These are phyloP conservation scores for Sylvia borin DNA, from an alignment of 2,797 vertebrate genomes.

Conservation along the genomic window DNA sequence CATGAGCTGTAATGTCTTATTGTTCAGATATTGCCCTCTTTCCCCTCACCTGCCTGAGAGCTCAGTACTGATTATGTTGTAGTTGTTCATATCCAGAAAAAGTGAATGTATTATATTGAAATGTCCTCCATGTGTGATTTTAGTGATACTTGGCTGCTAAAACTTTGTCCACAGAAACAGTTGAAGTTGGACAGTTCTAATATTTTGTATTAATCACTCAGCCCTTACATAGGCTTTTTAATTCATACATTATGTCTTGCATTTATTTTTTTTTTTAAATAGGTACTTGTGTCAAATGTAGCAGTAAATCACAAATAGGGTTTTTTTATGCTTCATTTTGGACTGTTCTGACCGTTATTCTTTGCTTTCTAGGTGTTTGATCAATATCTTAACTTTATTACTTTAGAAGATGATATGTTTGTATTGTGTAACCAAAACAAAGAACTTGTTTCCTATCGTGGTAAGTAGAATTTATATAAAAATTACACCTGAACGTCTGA, in stretches of 20 bases:
- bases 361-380: constrained; percentile 88
- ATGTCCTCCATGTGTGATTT: background rate
- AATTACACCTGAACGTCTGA: background rate
- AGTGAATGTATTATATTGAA: background rate
- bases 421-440: constrained; percentile 96
- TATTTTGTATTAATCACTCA: background rate
- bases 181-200: background rate
- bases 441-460: constrained; percentile 94
- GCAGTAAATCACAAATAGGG: fast-evolving
- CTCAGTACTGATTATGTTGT: background rate
- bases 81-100: background rate
- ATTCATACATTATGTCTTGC: background rate
- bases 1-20: background rate
- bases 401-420: constrained; percentile 98
- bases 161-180: background rate
- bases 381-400: constrained; percentile 99
- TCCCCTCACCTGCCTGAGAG: background rate
- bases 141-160: background rate
- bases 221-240: background rate
- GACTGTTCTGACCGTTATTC: background rate
- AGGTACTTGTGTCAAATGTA: background rate
- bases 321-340: background rate
- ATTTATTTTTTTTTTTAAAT: background rate
- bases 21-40: background rate
- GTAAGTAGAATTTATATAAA: constrained; percentile 74